Evolutionary conservation across 1,140 invertebrate genomes (phyloP).

Genomic region (Ips nitidus): DNA sequence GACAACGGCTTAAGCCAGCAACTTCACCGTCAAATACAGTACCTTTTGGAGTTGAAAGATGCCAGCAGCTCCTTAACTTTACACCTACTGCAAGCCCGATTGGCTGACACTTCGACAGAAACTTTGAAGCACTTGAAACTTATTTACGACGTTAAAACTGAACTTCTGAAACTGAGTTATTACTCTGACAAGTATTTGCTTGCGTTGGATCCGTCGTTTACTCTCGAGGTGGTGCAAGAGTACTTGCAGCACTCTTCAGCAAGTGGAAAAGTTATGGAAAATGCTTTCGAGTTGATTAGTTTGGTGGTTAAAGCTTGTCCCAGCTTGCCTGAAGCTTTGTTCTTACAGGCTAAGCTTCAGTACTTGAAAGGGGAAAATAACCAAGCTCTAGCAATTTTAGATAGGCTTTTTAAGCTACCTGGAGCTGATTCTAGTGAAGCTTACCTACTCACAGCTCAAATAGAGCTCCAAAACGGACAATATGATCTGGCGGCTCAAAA

Average conservation of each 20-base stretch:
- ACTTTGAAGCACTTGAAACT: constrained; percentile 67
- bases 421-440: constrained; percentile 78
- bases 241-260: constrained; percentile 70
- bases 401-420: constrained; percentile 68
- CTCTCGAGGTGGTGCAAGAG: constrained; percentile 76
- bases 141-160: constrained; percentile 70
- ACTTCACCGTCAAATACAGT: constrained; percentile 82
- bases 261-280: constrained; percentile 50
- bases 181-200: constrained; percentile 77
- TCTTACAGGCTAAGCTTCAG: constrained; percentile 76
- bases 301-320: constrained; percentile 78
- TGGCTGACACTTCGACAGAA: constrained; percentile 62
- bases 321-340: constrained; percentile 72
- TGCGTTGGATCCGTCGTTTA: constrained; percentile 81
- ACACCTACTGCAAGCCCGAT: constrained; percentile 69
- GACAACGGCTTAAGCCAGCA: constrained; percentile 63
- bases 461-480: constrained; percentile 72
- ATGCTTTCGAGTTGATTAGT: constrained; percentile 60
- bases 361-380: constrained; percentile 76
- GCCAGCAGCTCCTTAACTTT: constrained; percentile 59
- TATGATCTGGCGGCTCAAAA: constrained; percentile 79
- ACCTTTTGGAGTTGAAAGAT: constrained; percentile 80
- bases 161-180: constrained; percentile 61
- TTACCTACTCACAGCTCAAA: constrained; percentile 86
- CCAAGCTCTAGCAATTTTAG: constrained; percentile 65